Base-by-base conservation (phyloP, 2,888 invertebrate genomes). In the Drosophila infuscata region DNA sequence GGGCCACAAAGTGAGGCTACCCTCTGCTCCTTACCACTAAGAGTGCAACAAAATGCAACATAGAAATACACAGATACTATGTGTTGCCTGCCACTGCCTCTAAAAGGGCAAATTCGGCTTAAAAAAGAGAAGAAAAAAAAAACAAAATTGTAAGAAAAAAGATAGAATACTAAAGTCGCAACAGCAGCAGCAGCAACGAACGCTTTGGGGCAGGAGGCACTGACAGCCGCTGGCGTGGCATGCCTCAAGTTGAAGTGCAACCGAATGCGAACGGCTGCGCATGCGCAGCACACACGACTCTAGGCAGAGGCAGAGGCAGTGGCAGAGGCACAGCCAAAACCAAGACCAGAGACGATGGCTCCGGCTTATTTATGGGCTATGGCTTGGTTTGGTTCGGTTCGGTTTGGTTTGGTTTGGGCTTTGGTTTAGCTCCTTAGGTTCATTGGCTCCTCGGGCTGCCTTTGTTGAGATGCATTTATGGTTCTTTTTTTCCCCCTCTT, bases 391-490 rank as follows among this genome's bases (percentile, higher is more conserved):
- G 25, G 25, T 79, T 87, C 79, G 78, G 82, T 75, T 79, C 71
- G 25, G 25, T 25, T 25, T 25, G 25, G 79, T 76, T 79, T 80
- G 74, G 80, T 74, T 82, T 81, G 68, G 79, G 87, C 73, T 79
- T 87, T 81, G 74, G 72, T 82, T 88, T 81, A 80, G 82, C 76
- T 79, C 71, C 80, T 79, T 70, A 87, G 85, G 87, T 87, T 87
- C 87, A 89, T 89, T 87, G 87, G 89, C 87, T 87, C 85, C 76
- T 89, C 76, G 60, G 70, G 77, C 74, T 70, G 66, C 79, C 67
- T 83, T 84, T 84, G 87, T 84, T 88, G 76, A 83, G 79, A 89
- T 76, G 83, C 89, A 88, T 88, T 89, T 88, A 89, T 89, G 89
- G 75, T 74, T 76, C 30, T 68, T 79, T 73, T 76, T 76, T 75